Percentiles rank a stretch among this genome's conserved stretches.
These are phyloP conservation scores for Tokudaia muenninki DNA, from an alignment of 2,797 vertebrate genomes.

Conservation along the genomic window DNA sequence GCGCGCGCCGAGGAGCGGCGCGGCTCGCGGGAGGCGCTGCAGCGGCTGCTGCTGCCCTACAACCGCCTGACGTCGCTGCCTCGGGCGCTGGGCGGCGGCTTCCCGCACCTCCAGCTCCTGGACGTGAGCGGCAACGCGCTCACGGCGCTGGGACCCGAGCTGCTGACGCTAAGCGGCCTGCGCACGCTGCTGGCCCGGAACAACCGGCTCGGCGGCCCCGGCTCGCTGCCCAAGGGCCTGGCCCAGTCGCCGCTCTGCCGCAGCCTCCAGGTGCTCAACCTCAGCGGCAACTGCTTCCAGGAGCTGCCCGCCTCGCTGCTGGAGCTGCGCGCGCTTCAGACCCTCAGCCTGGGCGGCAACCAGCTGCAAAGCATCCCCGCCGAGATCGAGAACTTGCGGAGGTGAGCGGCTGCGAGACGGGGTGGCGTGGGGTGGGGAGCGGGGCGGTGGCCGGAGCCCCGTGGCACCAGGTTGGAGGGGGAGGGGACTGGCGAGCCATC, in stretches of 20 bases:
- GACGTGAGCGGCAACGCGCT: slow-evolving; percentile 96
- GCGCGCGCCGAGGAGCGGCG: slow-evolving; percentile 88
- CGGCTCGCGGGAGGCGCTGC: slow-evolving; percentile 86
- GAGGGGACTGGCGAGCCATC: background rate
- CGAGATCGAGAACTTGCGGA: slow-evolving; percentile 94
- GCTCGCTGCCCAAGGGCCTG: slow-evolving; percentile 94
- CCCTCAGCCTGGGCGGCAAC: slow-evolving; percentile 97
- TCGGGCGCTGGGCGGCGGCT: slow-evolving; percentile 89
- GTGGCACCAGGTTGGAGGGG: background rate
- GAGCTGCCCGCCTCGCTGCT: slow-evolving; percentile 93
- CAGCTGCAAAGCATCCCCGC: slow-evolving; percentile 94
- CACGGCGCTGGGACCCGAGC: slow-evolving; percentile 90
- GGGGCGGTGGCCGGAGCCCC: background rate
- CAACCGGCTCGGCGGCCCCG: slow-evolving; percentile 94
- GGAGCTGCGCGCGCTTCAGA: slow-evolving; percentile 92
- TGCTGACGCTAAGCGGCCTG: slow-evolving; percentile 90
- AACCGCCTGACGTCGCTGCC: slow-evolving; percentile 90
- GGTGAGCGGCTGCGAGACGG: slow-evolving; percentile 87
- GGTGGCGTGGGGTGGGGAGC: background rate
- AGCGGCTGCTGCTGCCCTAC: slow-evolving; percentile 92
- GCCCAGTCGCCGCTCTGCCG: slow-evolving; percentile 89
- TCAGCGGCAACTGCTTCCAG: slow-evolving; percentile 96
- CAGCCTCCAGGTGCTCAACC: slow-evolving; percentile 95
- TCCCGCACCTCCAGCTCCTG: slow-evolving; percentile 93
- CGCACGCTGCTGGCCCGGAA: slow-evolving; percentile 96